phyloP scores from a whole-genome alignment of 2,113 vertebrate genomes.

The Xenopus borealis region DNA sequence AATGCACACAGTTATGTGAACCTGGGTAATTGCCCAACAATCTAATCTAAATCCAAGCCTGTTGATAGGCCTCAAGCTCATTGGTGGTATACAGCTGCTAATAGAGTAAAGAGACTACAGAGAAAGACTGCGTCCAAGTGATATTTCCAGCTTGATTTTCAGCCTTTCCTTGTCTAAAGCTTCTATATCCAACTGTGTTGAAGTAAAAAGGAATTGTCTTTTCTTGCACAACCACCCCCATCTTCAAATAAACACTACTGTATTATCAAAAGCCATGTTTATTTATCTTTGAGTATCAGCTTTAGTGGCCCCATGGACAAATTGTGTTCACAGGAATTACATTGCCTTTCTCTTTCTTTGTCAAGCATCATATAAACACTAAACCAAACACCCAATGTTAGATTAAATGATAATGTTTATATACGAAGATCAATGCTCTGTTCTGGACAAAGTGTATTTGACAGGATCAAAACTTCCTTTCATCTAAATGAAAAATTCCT shows the following conservation, averaged over 20 bases:
- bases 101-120: too few species aligned
- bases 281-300: constrained; percentile 27
- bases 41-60: too few species aligned
- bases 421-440: constrained; percentile 28
- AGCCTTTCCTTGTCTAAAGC: constrained; percentile 11
- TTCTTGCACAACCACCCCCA: constrained; percentile 14
- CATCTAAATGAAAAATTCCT: constrained; percentile 24
- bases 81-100: too few species aligned
- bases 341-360: constrained; percentile 25
- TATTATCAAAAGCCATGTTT: constrained; percentile 37
- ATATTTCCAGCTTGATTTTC: not conserved
- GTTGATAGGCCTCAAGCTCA: too few species aligned
- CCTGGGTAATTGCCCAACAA: too few species aligned
- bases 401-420: constrained; percentile 34
- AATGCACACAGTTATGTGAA: too few species aligned
- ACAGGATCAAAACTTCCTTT: constrained; percentile 35
- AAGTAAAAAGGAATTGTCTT: constrained; percentile 27
- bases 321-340: constrained; percentile 26
- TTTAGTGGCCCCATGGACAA: constrained; percentile 9
- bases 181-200: constrained; percentile 31
- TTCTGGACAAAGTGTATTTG: constrained; percentile 23
- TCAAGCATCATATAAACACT: constrained; percentile 29
- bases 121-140: too few species aligned
- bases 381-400: constrained; percentile 25
- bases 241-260: constrained; percentile 29